Evolutionary conservation across 2,888 invertebrate genomes (phyloP).

Genomic region (Junonia oenone): DNA sequence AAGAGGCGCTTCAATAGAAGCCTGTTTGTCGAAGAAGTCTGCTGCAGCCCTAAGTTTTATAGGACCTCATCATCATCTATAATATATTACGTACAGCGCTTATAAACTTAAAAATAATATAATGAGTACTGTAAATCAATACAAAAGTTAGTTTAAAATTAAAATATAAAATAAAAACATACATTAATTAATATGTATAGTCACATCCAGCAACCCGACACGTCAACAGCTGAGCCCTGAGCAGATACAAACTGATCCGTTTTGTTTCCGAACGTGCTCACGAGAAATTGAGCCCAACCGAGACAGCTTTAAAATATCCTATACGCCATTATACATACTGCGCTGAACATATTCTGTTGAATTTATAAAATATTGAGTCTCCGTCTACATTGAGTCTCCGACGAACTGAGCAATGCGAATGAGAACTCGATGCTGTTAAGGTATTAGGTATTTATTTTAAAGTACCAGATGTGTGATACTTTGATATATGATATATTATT

Average conservation of each 20-base stretch:
- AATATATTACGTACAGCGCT: too few relatives aligned
- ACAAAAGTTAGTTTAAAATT: too few relatives aligned
- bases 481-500: background rate
- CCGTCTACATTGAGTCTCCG: background rate
- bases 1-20: too few relatives aligned
- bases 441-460: background rate
- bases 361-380: constrained; percentile 6
- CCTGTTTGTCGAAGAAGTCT: too few relatives aligned
- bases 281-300: constrained; percentile 35
- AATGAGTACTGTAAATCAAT: too few relatives aligned
- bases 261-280: constrained; percentile 50
- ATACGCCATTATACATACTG: constrained; percentile 10
- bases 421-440: background rate
- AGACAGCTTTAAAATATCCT: constrained; percentile 34
- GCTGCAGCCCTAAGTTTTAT: too few relatives aligned
- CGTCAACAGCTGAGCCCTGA: constrained; percentile 35
- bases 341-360: background rate
- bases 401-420: background rate
- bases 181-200: too few relatives aligned
- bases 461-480: background rate
- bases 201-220: constrained; percentile 40
- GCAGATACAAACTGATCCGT: constrained; percentile 60
- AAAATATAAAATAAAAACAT: too few relatives aligned
- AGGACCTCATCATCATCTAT: too few relatives aligned
- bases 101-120: too few relatives aligned